Evolutionary conservation across 2,113 vertebrate genomes (phyloP), one percentile per base, ranked within the genome.

Genomic region (Pteruthius melanotis): DNA sequence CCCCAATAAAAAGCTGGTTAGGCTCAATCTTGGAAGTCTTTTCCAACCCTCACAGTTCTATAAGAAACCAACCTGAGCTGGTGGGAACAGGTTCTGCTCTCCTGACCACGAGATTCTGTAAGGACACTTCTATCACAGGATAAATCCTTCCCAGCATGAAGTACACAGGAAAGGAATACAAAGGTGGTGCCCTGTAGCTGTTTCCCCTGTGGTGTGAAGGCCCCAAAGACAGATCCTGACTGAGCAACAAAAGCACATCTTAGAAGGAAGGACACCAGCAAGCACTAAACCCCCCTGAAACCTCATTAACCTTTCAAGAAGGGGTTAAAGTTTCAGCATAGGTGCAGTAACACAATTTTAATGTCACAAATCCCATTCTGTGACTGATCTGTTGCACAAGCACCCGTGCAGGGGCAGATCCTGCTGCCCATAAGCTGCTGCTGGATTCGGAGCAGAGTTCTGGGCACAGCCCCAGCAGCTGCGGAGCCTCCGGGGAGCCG

Each of bases 401-500:
- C 64, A 80, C 24, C 72, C 2, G 2, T 4, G 11, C 69, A 60
- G 60, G 69, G 65, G 40, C 88, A 52, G 63, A 59, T 83, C 54
- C 89, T 83, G 87, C 60, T 44, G 72, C 50, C 47, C 27, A 33
- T n/a, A 13, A 60, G 79, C 30, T 79, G 72, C 60, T 23, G 1
- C 6, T 40, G 75, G n/a, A 68, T 19, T 13, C 0, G 4, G 53
- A 52, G 54, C 66, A 21, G 33, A 0, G 31, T 0, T 68, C 24
- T 20, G 1, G 3, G 83, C 9, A 4, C 22, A 80, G 47, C 76
- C 65, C 83, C 15, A 63, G 7, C 47, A 72, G 44, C 77, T 63
- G 57, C 2, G 0, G 24, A 7, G 35, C 69, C 7, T 0, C 54
- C 1, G 0, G 82, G 68, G 40, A 83, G 42, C 18, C 15, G 2